Conservation (phyloP, 2,113 vertebrate species). For the Labeo catla region DNA sequence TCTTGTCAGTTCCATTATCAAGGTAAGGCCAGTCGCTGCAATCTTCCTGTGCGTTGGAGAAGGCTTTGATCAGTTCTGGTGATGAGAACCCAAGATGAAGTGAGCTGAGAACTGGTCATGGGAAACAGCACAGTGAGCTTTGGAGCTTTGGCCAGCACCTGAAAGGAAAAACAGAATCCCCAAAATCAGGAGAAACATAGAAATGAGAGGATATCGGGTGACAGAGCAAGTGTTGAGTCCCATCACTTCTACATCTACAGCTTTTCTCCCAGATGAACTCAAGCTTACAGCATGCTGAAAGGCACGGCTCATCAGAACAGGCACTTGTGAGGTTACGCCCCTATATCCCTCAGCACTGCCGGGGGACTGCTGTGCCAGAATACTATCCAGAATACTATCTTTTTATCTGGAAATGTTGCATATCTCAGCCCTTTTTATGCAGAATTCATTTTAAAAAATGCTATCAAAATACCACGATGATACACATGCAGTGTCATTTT, state of each 20-base stretch:
- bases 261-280: constrained; percentile 53
- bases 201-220: constrained; percentile 40
- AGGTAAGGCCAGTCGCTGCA: constrained; percentile 34
- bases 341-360: constrained; percentile 62
- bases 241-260: constrained; percentile 62
- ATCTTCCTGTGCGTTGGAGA: constrained; percentile 51
- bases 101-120: constrained; percentile 69
- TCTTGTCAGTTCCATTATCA: constrained; percentile 60
- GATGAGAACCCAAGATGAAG: constrained; percentile 67
- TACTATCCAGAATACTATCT: not conserved
- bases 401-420: not conserved
- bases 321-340: constrained; percentile 62
- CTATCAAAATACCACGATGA: not conserved
- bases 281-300: constrained; percentile 63
- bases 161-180: constrained; percentile 48
- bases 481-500: not conserved
- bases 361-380: constrained; percentile 61
- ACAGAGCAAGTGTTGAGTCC: constrained; percentile 57
- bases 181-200: constrained; percentile 28
- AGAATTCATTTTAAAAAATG: not conserved
- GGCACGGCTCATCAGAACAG: constrained; percentile 62
- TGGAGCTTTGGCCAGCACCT: constrained; percentile 20
- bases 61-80: constrained; percentile 53
- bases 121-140: constrained; percentile 32
- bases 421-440: not conserved